Evolutionary conservation across 2,797 vertebrate species (phyloP).

Genomic region (Galagoides demidoff): DNA sequence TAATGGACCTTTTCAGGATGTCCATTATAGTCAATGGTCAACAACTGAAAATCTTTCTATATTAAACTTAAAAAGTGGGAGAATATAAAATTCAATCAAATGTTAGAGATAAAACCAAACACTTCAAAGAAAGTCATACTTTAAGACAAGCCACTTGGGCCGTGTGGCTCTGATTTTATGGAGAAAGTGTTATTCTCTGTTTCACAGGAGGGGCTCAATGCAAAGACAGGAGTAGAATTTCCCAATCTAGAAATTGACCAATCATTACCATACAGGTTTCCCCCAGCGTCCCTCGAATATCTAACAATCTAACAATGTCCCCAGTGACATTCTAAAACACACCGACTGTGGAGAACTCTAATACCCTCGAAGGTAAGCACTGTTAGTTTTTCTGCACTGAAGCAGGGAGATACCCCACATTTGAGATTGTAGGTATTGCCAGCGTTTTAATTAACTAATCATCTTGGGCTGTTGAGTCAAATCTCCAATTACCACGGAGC

Average conservation of each 20-base stretch:
- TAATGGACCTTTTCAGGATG: neutral
- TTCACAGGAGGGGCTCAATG: neutral
- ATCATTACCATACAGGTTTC: neutral
- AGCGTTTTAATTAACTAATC: conserved; percentile 21
- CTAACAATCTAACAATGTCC: neutral
- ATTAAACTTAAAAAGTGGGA: neutral
- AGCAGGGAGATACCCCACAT: neutral
- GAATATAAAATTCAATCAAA: neutral
- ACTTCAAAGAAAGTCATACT: neutral
- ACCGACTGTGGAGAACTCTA: neutral
- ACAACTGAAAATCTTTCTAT: neutral
- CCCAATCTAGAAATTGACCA: neutral
- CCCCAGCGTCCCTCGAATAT: neutral
- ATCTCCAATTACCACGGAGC: conserved; percentile 1
- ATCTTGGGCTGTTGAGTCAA: neutral
- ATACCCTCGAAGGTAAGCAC: neutral
- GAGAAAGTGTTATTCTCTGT: neutral
- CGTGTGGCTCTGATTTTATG: neutral
- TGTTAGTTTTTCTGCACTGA: neutral
- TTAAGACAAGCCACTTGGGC: neutral
- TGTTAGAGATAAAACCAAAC: neutral
- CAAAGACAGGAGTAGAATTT: neutral
- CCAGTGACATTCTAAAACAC: neutral
- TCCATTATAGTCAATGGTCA: no score
- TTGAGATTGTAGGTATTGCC: neutral